A percentile compares a stretch with the other conserved stretches of the same genome.
phyloP scores from a whole-genome alignment of 2,113 vertebrate species.

The Eleginops maclovinus region DNA sequence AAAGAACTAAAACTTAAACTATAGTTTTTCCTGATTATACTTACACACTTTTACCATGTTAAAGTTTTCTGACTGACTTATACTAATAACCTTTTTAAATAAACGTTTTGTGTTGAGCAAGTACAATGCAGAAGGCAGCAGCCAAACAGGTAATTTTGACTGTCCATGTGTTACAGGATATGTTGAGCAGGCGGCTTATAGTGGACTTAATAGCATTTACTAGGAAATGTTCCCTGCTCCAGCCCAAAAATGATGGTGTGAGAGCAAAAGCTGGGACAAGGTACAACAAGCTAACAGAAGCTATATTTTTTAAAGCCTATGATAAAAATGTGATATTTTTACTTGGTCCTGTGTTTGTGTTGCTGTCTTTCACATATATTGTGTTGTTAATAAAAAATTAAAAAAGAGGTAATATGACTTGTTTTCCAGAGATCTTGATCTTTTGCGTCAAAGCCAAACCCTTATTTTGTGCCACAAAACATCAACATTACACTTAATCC shows the following conservation, averaged over 20 bases:
- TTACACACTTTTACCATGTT: no score
- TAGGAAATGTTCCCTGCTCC: neutral
- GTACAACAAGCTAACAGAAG: neutral
- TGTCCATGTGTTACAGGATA: neutral
- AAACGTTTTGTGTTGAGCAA: no score
- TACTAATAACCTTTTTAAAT: no score
- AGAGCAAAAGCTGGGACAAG: neutral
- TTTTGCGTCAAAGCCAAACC: neutral
- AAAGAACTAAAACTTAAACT: no score
- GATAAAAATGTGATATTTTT: no score
- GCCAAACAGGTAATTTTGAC: no score
- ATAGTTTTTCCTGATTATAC: no score
- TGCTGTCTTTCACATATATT: neutral
- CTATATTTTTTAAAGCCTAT: neutral
- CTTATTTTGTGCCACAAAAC: neutral
- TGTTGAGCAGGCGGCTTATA: neutral
- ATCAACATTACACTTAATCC: constrained; percentile 16
- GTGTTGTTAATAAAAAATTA: neutral
- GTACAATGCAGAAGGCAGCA: no score
- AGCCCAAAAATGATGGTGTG: neutral
- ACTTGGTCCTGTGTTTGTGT: neutral
- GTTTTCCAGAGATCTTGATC: neutral
- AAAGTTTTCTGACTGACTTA: no score
- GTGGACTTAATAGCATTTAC: neutral
- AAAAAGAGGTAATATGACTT: no score